Evolutionary conservation across 2,888 invertebrate genomes (phyloP), one percentile per base, ranked within the genome.

Genomic region (Argynnis bischoffii): DNA sequence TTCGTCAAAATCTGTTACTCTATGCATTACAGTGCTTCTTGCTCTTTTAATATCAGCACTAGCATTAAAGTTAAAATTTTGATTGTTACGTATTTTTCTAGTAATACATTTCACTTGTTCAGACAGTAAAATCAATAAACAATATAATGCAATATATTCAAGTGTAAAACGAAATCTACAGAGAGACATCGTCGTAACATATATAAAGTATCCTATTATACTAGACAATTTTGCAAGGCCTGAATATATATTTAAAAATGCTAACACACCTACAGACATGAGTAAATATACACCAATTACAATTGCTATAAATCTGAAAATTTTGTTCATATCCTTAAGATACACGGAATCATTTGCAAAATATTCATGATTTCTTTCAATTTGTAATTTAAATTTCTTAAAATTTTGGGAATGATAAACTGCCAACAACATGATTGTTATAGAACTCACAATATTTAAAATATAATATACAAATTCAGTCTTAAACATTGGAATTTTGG

Each of bases 71-170:
- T 31, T 31, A 3, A 48, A 48, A 13, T 50, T 53, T 57, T 47
- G 31, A 13, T 59, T 59, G 26, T 59, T 31, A 11, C 53, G 31
- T 31, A 65, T 65, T 47, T 26, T 65, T 59, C 65, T 53, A 6
- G 53, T 54, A 11, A 65, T 18, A 65, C 26, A 65, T 18, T 65
- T 59, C 0, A 65, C 31, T 54, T 65, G 65, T 35, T 65, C 65
- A 8, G 65, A 65, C 13, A 65, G 15, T 59, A 65, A 26, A 11
- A 48, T 3, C n/a, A 59, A 26, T 0, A 59, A 4, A 48, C n/a
- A 26, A 31, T 59, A 26, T 14, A 59, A 48, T 16, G 48, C n/a
- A 31, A 48, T 16, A n/a, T 48, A 59, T 59, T 59, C 59, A 48
- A 59, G 31, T 16, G 48, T 0, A 16, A n/a, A 59, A 26, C 59